Evolutionary conservation across 2,888 invertebrate species (phyloP).

Genomic region (Tenthredo livida): DNA sequence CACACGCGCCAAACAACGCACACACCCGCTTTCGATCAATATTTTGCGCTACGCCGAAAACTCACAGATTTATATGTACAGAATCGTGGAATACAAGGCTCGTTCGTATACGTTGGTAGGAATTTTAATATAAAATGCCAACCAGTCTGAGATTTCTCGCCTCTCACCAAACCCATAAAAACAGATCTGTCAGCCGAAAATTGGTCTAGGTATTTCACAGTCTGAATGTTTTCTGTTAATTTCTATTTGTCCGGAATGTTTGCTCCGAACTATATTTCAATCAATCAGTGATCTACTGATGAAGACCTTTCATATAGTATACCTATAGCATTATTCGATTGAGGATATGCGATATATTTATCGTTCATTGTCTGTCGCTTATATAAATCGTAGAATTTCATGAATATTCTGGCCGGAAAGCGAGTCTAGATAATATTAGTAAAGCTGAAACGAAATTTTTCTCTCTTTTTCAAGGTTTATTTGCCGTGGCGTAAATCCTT

Average conservation of each 20-base stretch:
- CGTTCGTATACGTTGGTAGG: slow-evolving; percentile 55
- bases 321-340: neutral
- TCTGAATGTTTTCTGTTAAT: neutral
- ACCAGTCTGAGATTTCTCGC: slow-evolving; percentile 64
- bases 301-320: neutral
- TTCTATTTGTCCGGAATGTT: neutral
- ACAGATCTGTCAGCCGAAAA: slow-evolving; percentile 40
- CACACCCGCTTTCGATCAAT: slow-evolving; percentile 33
- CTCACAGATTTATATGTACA: slow-evolving; percentile 30
- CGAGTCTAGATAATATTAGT: neutral
- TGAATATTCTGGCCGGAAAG: neutral
- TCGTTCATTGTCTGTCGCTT: neutral
- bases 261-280: neutral
- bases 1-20: slow-evolving; percentile 31
- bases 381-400: neutral
- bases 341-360: neutral
- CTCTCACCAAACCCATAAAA: slow-evolving; percentile 49
- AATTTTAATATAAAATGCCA: slow-evolving; percentile 74
- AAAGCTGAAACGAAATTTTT: neutral
- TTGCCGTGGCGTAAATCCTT: slow-evolving; percentile 1
- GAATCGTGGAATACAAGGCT: slow-evolving; percentile 22
- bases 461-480: slow-evolving; percentile 3
- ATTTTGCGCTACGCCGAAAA: slow-evolving; percentile 33
- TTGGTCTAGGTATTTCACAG: slow-evolving; percentile 3
- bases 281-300: neutral